Conservation (phyloP, 2,113 vertebrate species). For the Neotoma lepida region DNA sequence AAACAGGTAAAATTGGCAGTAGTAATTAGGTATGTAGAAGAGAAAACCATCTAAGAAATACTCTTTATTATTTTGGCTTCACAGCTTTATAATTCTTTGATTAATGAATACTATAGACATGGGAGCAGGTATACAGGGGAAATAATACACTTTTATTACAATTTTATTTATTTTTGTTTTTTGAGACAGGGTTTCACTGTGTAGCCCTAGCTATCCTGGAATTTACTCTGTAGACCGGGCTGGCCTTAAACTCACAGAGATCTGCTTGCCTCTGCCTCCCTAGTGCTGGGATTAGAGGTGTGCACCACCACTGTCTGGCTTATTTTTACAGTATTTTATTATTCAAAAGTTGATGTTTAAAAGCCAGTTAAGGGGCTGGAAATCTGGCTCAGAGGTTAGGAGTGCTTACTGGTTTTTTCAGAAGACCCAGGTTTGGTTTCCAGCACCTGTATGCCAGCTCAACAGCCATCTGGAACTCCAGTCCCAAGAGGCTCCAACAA, state of each 20-base stretch:
- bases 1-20: constrained; percentile 4
- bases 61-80: constrained; percentile 12
- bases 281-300: neutral
- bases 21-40: neutral
- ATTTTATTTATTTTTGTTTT: neutral
- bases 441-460: neutral
- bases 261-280: neutral
- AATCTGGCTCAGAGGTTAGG: neutral
- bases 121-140: neutral
- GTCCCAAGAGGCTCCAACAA: neutral
- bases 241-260: neutral
- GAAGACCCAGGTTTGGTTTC: neutral
- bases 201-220: neutral
- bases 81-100: neutral
- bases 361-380: neutral
- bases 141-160: constrained; percentile 15
- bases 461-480: neutral
- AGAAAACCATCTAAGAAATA: constrained; percentile 12
- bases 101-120: constrained; percentile 19
- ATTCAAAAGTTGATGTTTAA: too few relatives aligned
- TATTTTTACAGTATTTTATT: constrained; percentile 23
- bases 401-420: neutral
- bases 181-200: neutral
- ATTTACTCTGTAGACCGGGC: neutral
- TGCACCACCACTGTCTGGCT: neutral